phyloP scores from a whole-genome alignment of 2,888 invertebrate species.

The Congeria kusceri region DNA sequence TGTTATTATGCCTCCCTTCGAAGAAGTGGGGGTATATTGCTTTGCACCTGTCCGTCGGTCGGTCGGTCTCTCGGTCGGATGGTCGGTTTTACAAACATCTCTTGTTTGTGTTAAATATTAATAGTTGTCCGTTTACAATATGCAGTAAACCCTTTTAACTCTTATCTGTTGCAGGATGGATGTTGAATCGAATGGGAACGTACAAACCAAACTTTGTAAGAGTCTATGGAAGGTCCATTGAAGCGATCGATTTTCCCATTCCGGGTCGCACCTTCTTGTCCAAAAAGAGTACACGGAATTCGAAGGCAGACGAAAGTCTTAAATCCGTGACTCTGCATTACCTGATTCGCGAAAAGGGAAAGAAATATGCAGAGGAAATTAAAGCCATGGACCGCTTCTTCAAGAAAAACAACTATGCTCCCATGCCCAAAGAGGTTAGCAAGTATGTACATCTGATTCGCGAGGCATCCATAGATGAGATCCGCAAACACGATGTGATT shows the following conservation, averaged over 20 bases:
- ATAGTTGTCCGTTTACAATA: too few relatives aligned
- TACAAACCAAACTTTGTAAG: slow-evolving; percentile 69
- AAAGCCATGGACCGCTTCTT: slow-evolving; percentile 48
- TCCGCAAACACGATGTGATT: slow-evolving; percentile 64
- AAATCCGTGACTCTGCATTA: slow-evolving; percentile 62
- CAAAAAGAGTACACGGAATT: slow-evolving; percentile 41
- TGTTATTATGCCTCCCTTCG: too few relatives aligned
- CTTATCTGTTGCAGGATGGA: slow-evolving; percentile 48
- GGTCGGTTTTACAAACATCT: background rate
- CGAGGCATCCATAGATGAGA: slow-evolving; percentile 50
- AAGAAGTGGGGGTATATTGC: too few relatives aligned
- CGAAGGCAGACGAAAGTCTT: slow-evolving; percentile 50
- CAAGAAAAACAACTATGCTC: slow-evolving; percentile 12
- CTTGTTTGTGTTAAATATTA: too few relatives aligned
- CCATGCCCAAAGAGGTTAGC: slow-evolving; percentile 32
- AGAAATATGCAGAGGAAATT: slow-evolving; percentile 39
- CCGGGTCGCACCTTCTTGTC: slow-evolving; percentile 64
- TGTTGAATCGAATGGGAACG: slow-evolving; percentile 52
- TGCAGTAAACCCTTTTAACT: too few relatives aligned
- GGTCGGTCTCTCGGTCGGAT: background rate
- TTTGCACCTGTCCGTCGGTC: too few relatives aligned
- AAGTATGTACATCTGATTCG: slow-evolving; percentile 47
- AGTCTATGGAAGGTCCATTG: slow-evolving; percentile 73
- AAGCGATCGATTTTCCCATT: slow-evolving; percentile 72
- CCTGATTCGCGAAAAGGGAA: slow-evolving; percentile 58